Conservation (phyloP, 1,140 invertebrate species). For the Thalassaphorura encarpata region DNA sequence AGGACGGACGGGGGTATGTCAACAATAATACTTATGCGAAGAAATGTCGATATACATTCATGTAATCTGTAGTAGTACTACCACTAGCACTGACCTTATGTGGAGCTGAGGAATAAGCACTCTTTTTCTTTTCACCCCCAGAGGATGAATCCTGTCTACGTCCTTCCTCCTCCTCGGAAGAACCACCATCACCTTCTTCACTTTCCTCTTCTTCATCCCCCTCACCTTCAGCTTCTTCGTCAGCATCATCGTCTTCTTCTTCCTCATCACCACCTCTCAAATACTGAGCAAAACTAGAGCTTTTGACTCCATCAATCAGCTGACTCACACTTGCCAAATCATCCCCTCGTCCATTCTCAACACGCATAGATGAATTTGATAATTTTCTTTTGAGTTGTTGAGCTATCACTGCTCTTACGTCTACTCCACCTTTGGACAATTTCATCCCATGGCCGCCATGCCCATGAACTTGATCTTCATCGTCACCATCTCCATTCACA, state of each 20-base stretch:
- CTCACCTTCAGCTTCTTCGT: conserved; percentile 15
- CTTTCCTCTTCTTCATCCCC: neutral
- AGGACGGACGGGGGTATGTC: too few relatives aligned
- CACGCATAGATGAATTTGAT: conserved; percentile 31
- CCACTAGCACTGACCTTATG: conserved; percentile 53
- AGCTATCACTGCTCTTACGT: conserved; percentile 67
- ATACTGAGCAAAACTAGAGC: conserved; percentile 51
- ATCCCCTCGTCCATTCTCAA: conserved; percentile 29
- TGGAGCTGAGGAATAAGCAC: conserved; percentile 89
- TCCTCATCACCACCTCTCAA: conserved; percentile 30
- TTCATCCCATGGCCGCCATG: conserved; percentile 44
- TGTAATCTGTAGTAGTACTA: too few relatives aligned
- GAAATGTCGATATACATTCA: conserved; percentile 26
- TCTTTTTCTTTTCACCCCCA: conserved; percentile 63
- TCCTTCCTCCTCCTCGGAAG: conserved; percentile 31
- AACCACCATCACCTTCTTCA: conserved; percentile 35
- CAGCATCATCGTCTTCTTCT: conserved; percentile 32
- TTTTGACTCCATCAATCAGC: conserved; percentile 66
- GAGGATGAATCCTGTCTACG: conserved; percentile 18
- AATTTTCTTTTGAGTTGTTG: conserved; percentile 57
- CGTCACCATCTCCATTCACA: neutral
- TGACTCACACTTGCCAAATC: conserved; percentile 67
- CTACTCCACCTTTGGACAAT: conserved; percentile 25
- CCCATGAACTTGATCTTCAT: conserved; percentile 5
- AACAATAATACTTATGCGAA: too few relatives aligned